Evolutionary conservation across 1,140 invertebrate species (phyloP), one percentile per base, ranked within the genome.

Genomic region (Tetramorium simillimum): DNA sequence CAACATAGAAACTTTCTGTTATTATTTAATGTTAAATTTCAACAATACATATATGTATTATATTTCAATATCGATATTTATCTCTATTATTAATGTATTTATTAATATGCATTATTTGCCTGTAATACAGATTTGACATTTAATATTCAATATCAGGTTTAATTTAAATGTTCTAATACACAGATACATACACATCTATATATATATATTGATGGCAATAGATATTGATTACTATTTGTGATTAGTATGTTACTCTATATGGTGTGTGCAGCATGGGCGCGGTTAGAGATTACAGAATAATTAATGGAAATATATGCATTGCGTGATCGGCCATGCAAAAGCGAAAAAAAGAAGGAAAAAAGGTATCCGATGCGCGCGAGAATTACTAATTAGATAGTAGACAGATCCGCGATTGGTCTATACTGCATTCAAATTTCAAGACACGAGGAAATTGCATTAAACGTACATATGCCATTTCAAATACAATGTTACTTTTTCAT

Each of bases 211-310:
- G 76, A 63, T 33, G 5, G 37, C 16, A 21, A 77, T 49, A 46
- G 18, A 49, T 63, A 46, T 16, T 33, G 58, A 78, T 78, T 78
- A 49, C 40, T 49, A 53, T 53, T 53, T 56, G 46, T 28, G 46
- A 70, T 70, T 81, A 70, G 65, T 69, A 80, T 56, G 62, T 51
- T 70, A 21, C 12, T 51, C 10, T 33, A 9, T 28, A 12, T 28
- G 24, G 6, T 28, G 28, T 67, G 37, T 51, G 28, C 12, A 46
- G 51, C 12, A 60, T 85, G 87, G 88, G 69, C 0, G 87, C 72
- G 88, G 81, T 88, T 88, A 81, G 62, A 86, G 70, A 82, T 72
- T 86, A 86, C 85, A 60, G 37, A 86, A 62, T 86, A 86, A 87
- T 88, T 72, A 77, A 62, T 90, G 89, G 65, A 82, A 88, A 90